Percentiles rank a stretch among this genome's conserved stretches.
These are phyloP conservation scores for Melanerpes formicivorus DNA, from an alignment of 2,113 vertebrate genomes.

Conservation along the genomic window DNA sequence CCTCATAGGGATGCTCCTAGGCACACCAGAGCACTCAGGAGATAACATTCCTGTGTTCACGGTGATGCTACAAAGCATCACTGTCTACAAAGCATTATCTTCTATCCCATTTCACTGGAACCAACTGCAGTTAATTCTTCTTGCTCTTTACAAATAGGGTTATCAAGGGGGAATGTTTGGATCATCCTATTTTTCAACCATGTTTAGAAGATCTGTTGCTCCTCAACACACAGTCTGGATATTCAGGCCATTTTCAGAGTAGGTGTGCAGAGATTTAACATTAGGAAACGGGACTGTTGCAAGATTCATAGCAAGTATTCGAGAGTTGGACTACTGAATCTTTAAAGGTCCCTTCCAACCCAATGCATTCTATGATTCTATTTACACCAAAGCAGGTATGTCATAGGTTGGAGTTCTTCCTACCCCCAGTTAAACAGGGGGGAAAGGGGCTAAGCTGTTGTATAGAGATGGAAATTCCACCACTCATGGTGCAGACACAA, in stretches of 20 bases:
- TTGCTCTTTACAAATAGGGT: background rate
- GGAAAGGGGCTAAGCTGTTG: background rate
- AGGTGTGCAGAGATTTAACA: conserved; percentile 52
- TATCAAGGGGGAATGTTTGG: background rate
- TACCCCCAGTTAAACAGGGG: background rate
- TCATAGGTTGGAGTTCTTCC: background rate
- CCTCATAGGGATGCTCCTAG: accelerated
- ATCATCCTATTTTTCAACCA: conserved; percentile 2
- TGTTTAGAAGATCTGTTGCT: background rate
- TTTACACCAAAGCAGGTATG: conserved; percentile 44
- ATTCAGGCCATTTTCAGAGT: background rate
- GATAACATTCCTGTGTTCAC: background rate
- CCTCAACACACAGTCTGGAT: background rate
- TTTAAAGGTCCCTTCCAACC: background rate
- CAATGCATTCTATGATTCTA: background rate
- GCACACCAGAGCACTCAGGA: background rate
- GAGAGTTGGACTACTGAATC: background rate
- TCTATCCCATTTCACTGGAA: background rate
- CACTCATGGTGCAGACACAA: background rate
- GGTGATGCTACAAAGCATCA: background rate
- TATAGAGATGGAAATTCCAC: background rate
- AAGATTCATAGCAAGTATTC: conserved; percentile 11
- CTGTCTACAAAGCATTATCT: background rate
- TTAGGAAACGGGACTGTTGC: conserved; percentile 2
- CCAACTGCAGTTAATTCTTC: background rate